phyloP scores from a whole-genome alignment of 2,797 vertebrate species.

The Loriculus beryllinus region DNA sequence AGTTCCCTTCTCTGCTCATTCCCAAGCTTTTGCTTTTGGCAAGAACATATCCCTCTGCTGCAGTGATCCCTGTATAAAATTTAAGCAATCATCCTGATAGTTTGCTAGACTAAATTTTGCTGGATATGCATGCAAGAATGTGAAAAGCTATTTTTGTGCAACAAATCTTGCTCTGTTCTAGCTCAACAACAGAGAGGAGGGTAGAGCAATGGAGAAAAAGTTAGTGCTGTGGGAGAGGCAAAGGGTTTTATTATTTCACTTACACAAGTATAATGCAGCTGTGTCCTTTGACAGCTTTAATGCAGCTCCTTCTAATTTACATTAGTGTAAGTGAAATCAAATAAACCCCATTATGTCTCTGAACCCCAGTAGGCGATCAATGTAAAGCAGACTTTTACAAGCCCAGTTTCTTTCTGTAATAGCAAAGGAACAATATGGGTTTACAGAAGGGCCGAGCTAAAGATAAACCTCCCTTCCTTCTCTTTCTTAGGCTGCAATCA shows the following conservation, averaged over 20 bases:
- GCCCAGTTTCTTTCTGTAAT: slow-evolving; percentile 51
- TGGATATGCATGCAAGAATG: not conserved
- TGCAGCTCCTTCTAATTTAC: slow-evolving; percentile 46
- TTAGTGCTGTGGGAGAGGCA: not conserved
- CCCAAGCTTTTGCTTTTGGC: slow-evolving; percentile 42
- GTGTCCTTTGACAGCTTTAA: slow-evolving; percentile 25
- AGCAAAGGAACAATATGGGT: slow-evolving; percentile 43
- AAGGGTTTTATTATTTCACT: not conserved
- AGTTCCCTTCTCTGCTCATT: not conserved
- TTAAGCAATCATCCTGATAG: slow-evolving; percentile 23
- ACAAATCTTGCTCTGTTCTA: not conserved
- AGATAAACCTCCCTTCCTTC: slow-evolving; percentile 31
- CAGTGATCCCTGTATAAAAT: slow-evolving; percentile 40
- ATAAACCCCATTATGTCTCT: slow-evolving; percentile 47
- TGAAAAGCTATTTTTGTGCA: slow-evolving; percentile 7
- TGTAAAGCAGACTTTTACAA: slow-evolving; percentile 57
- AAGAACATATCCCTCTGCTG: slow-evolving; percentile 26
- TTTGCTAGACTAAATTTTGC: slow-evolving; percentile 39
- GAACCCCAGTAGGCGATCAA: slow-evolving; percentile 56
- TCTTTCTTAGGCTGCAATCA: not conserved
- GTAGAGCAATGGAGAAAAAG: not conserved
- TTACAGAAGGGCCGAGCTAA: slow-evolving; percentile 3
- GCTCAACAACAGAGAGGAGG: not conserved
- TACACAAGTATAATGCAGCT: not conserved
- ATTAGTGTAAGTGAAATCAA: slow-evolving; percentile 61